Evolutionary conservation across 37 sponge, comb jelly and placozoan genomes (phyloP).

Genomic region (Beroe ovata): DNA sequence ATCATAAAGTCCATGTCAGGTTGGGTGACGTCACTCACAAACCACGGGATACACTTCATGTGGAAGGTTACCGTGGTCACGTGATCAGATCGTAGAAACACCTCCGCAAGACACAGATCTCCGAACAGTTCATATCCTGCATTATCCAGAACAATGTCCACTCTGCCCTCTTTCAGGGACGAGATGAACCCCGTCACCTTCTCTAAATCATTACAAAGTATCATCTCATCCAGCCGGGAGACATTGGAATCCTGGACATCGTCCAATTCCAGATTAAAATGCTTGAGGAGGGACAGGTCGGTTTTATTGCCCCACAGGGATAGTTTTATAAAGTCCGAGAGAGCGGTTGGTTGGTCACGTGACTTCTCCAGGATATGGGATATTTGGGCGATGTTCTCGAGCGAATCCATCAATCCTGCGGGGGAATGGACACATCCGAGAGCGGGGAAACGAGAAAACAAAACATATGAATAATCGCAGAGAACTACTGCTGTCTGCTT

Average conservation of each 20-base stretch:
- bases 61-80: slow-evolving; percentile 78
- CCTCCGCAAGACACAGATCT: slow-evolving; percentile 89
- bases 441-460: no score
- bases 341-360: slow-evolving; percentile 17
- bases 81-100: slow-evolving; percentile 71
- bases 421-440: no score
- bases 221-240: background rate
- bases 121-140: slow-evolving; percentile 91
- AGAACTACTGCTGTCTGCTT: no score
- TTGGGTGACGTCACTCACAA: slow-evolving; percentile 90
- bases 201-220: slow-evolving; percentile 41
- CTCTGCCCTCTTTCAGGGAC: background rate
- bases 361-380: background rate
- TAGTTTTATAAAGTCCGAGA: slow-evolving; percentile 71
- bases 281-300: slow-evolving; percentile 86
- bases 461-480: no score
- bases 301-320: slow-evolving; percentile 98
- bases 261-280: slow-evolving; percentile 20
- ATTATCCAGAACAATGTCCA: slow-evolving; percentile 94
- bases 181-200: background rate
- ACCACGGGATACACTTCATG: slow-evolving; percentile 94
- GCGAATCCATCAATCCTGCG: background rate
- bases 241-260: background rate
- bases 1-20: slow-evolving; percentile 82
- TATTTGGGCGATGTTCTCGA: background rate